phyloP scores from a whole-genome alignment of 1,140 invertebrate genomes.

The Drosophila yakuba region DNA sequence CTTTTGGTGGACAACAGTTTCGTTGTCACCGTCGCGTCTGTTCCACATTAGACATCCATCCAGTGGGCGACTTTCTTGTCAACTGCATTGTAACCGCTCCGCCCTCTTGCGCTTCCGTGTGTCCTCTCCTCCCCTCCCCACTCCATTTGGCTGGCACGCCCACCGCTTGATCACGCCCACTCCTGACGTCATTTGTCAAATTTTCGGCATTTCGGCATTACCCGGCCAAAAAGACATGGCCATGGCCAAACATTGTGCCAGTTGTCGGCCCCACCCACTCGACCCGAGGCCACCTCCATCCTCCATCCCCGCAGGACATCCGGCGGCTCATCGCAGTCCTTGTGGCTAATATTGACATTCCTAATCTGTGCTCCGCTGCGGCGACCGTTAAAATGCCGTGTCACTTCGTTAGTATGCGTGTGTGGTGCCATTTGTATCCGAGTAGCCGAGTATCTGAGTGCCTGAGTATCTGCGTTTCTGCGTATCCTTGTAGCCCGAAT shows the following conservation, averaged over 20 bases:
- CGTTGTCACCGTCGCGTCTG: not conserved
- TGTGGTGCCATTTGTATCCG: conserved; percentile 69
- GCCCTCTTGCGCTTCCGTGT: conserved; percentile 44
- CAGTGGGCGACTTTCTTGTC: conserved; percentile 35
- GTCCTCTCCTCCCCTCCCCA: not conserved
- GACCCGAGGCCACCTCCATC: conserved; percentile 6
- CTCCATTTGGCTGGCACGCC: not conserved
- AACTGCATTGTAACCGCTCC: conserved; percentile 56
- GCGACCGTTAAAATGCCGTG: conserved; percentile 78
- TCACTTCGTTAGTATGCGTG: conserved; percentile 81
- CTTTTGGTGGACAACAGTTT: not conserved
- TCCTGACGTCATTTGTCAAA: conserved; percentile 79
- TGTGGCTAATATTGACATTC: conserved; percentile 81
- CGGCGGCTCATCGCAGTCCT: conserved; percentile 40
- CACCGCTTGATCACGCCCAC: conserved; percentile 33
- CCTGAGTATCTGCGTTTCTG: not conserved
- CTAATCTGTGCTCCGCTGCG: conserved; percentile 73
- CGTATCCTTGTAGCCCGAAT: conserved; percentile 7
- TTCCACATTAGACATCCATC: conserved; percentile 18
- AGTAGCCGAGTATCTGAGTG: conserved; percentile 31
- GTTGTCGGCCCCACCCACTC: conserved; percentile 30
- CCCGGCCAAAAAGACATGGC: conserved; percentile 27
- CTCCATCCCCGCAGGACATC: conserved; percentile 8
- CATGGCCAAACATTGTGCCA: conserved; percentile 41
- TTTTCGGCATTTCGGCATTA: conserved; percentile 35